Evolutionary conservation across 2,888 invertebrate species (phyloP), one percentile per base, ranked within the genome.

Genomic region (Ditula angustiorana): DNA sequence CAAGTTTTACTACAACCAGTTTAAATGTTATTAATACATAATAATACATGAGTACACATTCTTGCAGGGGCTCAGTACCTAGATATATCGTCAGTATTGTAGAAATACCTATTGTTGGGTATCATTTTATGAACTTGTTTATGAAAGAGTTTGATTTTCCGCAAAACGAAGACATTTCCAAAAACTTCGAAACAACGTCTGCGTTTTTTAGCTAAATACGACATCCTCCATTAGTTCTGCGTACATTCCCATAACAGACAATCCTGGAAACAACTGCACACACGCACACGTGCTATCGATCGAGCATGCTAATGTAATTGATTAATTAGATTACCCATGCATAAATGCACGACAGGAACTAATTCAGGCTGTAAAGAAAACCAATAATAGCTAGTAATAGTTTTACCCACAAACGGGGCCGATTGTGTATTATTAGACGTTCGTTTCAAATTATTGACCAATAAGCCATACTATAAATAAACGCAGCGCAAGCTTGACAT

Each of bases 331-430:
- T 16, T 37, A 41, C 58, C 46, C 58, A 63, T 63, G 63, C 63
- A 63, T 57, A 44, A 26, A 63, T 63, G 63, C 63, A 63, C 58
- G 57, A 50, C 50, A 63, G 63, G 63, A 63, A 63, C 63, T 33
- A 35, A 63, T 58, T 58, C 35, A 52, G 57, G 26, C 26, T 26
- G 58, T 26, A 49, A 52, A 61, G 50, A 63, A 63, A 46, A 33
- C 41, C 41, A 63, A 52, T 63, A 63, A 58, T 52, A 52, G 23
- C 57, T 50, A 44, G 23, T 63, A 57, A 57, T 57, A 30, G 41
- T 41, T 63, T 50, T 30, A 50, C 30, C 41, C 5, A 49, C 41
- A 50, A 62, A 56, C 16, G 23, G 8, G 19, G 19, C 19, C 41
- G 19, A 10, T 24, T 44, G 13, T 37, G 13, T 44, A 44, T 28